A percentile compares a stretch with the other conserved stretches of the same genome.
These are phyloP conservation scores for Drosophila mayaguana DNA, from an alignment of 2,888 invertebrate genomes.

Conservation along the genomic window DNA sequence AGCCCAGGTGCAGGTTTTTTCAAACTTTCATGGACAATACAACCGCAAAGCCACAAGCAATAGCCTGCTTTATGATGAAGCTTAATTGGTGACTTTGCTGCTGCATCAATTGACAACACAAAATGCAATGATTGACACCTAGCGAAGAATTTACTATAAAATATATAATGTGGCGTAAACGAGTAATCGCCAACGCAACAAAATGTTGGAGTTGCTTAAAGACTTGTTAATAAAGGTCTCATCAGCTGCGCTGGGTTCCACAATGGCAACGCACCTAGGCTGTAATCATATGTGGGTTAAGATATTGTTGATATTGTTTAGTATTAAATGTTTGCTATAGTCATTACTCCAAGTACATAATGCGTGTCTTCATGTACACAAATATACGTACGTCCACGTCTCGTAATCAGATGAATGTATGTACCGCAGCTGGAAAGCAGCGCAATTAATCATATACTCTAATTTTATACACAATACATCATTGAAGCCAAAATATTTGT, in stretches of 20 bases:
- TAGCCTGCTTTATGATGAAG: conserved; percentile 47
- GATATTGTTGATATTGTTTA: conserved; percentile 42
- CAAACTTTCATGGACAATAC: conserved; percentile 49
- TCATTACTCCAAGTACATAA: conserved; percentile 36
- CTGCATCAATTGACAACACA: conserved; percentile 69
- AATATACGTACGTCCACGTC: not conserved
- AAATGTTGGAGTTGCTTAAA: conserved; percentile 27
- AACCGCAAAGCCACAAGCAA: conserved; percentile 62
- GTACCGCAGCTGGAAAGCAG: conserved; percentile 39
- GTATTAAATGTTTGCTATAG: conserved; percentile 58
- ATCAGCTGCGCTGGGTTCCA: conserved; percentile 45
- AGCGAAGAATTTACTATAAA: conserved; percentile 43
- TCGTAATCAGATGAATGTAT: conserved; percentile 15
- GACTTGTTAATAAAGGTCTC: conserved; percentile 55
- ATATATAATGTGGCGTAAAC: conserved; percentile 23
- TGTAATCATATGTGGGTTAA: conserved; percentile 66
- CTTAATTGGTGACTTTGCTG: conserved; percentile 67
- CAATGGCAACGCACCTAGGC: conserved; percentile 55
- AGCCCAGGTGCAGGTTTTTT: conserved; percentile 40
- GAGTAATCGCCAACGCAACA: conserved; percentile 45
- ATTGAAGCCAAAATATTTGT: conserved; percentile 55
- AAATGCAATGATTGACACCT: conserved; percentile 74
- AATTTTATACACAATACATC: conserved; percentile 73
- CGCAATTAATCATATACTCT: conserved; percentile 72
- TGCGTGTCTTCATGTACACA: conserved; percentile 4